These are phyloP conservation scores for Drosophila mettleri DNA, from an alignment of 2,888 invertebrate species.

Conservation along the genomic window DNA sequence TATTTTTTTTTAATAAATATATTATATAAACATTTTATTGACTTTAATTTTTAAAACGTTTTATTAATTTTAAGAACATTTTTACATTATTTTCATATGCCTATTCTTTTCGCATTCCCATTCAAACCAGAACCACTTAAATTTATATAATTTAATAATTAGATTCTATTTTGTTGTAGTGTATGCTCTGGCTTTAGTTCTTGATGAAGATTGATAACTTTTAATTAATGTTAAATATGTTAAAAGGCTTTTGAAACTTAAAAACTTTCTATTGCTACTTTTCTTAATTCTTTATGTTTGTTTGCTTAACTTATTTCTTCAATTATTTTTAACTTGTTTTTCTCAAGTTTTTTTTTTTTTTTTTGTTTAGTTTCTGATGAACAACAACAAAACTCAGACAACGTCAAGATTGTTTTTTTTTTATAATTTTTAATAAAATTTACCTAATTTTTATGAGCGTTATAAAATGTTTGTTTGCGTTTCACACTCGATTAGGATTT, in stretches of 20 bases:
- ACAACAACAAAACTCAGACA: too few relatives aligned
- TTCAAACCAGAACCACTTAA: not conserved
- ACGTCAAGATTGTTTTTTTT: not conserved
- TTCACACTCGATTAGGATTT: slow-evolving; percentile 35
- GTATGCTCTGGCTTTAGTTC: slow-evolving; percentile 5
- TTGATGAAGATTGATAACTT: slow-evolving; percentile 15
- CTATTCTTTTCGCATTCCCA: too few relatives aligned
- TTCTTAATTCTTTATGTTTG: not conserved
- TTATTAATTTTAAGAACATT: too few relatives aligned
- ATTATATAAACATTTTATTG: too few relatives aligned
- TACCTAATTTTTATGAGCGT: slow-evolving; percentile 12
- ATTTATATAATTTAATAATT: not conserved
- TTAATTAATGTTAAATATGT: slow-evolving; percentile 11
- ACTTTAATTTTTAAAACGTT: too few relatives aligned
- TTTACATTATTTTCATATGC: too few relatives aligned
- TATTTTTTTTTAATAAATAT: too few relatives aligned
- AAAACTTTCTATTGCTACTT: slow-evolving; percentile 10
- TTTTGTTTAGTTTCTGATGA: not conserved
- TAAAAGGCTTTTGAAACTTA: slow-evolving; percentile 1
- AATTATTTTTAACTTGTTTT: not conserved
- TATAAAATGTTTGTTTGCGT: slow-evolving; percentile 19
- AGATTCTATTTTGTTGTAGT: slow-evolving; percentile 1
- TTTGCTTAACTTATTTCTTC: slow-evolving; percentile 1
- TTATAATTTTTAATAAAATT: slow-evolving; percentile 19
- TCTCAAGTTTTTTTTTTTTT: not conserved